Evolutionary conservation across 92 coral and sea anemone genomes (phyloP).

Genomic region (Heteractis magnifica): DNA sequence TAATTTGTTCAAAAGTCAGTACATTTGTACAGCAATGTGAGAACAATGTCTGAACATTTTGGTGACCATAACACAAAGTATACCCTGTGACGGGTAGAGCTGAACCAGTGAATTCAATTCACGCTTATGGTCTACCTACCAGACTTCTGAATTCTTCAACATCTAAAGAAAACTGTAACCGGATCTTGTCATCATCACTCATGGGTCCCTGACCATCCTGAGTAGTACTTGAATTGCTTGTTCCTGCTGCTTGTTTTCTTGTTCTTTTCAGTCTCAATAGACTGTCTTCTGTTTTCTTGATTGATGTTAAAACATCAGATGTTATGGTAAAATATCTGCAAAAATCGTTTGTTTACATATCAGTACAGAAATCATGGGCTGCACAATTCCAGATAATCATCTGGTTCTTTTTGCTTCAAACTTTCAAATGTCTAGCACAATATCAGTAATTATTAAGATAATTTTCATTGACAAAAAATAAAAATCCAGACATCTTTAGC

Average conservation of each 20-base stretch:
- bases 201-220: slow-evolving; percentile 61
- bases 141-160: slow-evolving; percentile 77
- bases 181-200: slow-evolving; percentile 97
- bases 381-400: background rate
- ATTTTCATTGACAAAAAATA: too few relatives aligned
- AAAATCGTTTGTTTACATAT: background rate
- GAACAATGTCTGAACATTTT: too few relatives aligned
- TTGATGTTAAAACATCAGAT: slow-evolving; percentile 91
- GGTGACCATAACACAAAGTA: too few relatives aligned
- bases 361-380: background rate
- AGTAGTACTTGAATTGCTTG: slow-evolving; percentile 29
- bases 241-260: slow-evolving; percentile 74
- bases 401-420: too few relatives aligned
- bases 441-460: too few relatives aligned
- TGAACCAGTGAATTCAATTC: too few relatives aligned
- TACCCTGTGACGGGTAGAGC: background rate
- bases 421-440: too few relatives aligned
- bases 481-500: background rate
- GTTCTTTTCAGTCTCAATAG: slow-evolving; percentile 87
- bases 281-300: slow-evolving; percentile 96
- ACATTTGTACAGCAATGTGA: too few relatives aligned
- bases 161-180: slow-evolving; percentile 89
- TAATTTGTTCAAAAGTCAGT: too few relatives aligned
- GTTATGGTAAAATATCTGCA: slow-evolving; percentile 79
- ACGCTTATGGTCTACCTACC: slow-evolving; percentile 42